Evolutionary conservation across 1,140 invertebrate genomes (phyloP).

Genomic region (Caenorhabditis elegans): DNA sequence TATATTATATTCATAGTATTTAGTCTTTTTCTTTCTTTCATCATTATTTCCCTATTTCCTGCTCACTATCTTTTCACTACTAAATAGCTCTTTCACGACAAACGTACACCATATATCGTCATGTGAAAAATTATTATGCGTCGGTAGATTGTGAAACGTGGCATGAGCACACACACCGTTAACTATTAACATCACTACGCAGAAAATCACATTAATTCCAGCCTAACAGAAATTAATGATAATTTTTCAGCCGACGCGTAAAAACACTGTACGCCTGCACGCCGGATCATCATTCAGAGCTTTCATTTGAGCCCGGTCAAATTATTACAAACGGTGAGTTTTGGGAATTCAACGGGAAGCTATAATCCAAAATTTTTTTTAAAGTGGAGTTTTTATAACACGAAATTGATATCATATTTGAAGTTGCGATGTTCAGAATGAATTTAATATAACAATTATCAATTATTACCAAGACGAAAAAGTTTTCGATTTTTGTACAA

Average conservation of each 20-base stretch:
- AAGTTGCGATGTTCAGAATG: no score
- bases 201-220: no score
- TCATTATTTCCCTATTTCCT: neutral
- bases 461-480: no score
- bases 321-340: slow-evolving; percentile 89
- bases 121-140: neutral
- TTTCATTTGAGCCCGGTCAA: slow-evolving; percentile 96
- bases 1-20: slow-evolving; percentile 19
- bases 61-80: no score
- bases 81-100: no score
- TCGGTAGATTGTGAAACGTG: neutral
- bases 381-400: no score
- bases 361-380: no score
- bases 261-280: slow-evolving; percentile 90
- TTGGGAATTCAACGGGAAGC: no score
- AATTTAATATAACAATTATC: no score
- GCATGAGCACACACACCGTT: neutral
- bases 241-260: slow-evolving; percentile 72
- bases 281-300: slow-evolving; percentile 90
- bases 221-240: slow-evolving; percentile 41
- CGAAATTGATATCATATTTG: no score
- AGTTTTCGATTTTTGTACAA: no score
- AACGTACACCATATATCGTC: neutral
- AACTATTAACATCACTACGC: no score
- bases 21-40: slow-evolving; percentile 25